Evolutionary conservation across 1,140 invertebrate genomes (phyloP).

Genomic region (Pararge aegeria): DNA sequence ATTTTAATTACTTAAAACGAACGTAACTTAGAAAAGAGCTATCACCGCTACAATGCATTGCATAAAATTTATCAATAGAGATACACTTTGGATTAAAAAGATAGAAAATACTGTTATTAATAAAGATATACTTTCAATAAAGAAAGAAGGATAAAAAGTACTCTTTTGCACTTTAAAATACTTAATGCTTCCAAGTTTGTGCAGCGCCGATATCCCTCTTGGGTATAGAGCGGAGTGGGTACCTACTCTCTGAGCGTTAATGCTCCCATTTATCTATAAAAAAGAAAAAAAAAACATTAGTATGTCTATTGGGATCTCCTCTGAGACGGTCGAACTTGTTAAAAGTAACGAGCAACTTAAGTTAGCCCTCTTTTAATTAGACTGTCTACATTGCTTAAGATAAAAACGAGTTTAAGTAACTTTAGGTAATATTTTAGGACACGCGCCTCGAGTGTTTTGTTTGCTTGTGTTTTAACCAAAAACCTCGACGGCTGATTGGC

Average conservation of each 20-base stretch:
- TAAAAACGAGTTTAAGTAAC: neutral
- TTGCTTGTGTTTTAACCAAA: no score
- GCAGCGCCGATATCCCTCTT: neutral
- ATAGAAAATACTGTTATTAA: no score
- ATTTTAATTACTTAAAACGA: no score
- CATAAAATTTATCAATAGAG: no score
- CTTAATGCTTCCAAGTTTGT: neutral
- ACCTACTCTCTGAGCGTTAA: slow-evolving; percentile 1
- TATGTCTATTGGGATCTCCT: neutral
- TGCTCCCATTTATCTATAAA: slow-evolving; percentile 6
- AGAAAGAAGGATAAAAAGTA: neutral
- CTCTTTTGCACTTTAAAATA: neutral
- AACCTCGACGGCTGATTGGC: no score
- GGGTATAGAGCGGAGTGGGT: neutral
- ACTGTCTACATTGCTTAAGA: neutral
- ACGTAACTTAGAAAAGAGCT: no score
- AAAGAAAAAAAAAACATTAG: neutral
- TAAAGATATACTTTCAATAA: no score
- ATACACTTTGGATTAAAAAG: no score
- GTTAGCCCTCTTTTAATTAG: slow-evolving; percentile 2
- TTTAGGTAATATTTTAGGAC: no score
- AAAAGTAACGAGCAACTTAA: slow-evolving; percentile 1
- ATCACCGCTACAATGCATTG: no score
- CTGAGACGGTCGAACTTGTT: neutral
- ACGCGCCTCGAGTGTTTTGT: no score